phyloP scores from a whole-genome alignment of 2,888 invertebrate genomes.

The Harmothoe impar region DNA sequence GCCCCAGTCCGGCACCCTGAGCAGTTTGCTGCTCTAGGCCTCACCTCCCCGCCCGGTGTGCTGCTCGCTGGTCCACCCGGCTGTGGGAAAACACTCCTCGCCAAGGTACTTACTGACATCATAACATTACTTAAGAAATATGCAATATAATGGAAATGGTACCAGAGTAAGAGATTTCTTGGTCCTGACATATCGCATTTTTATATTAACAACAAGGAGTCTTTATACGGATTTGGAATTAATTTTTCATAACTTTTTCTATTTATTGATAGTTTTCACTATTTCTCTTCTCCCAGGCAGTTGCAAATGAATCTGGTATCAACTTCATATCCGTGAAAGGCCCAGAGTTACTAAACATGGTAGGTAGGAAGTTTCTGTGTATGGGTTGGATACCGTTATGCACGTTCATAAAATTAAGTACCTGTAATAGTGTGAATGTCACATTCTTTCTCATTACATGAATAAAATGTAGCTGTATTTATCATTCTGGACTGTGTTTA shows the following conservation, averaged over 20 bases:
- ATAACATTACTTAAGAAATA: too few species aligned
- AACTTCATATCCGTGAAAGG: conserved; percentile 99
- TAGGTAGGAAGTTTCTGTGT: conserved; percentile 81
- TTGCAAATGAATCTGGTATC: conserved; percentile 98
- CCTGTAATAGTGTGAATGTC: too few species aligned
- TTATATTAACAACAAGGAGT: too few species aligned
- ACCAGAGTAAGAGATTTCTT: too few species aligned
- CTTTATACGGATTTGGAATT: too few species aligned
- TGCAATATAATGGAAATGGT: neutral
- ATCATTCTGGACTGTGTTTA: too few species aligned
- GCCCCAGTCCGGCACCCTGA: conserved; percentile 95
- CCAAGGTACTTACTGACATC: too few species aligned
- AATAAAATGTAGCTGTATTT: too few species aligned
- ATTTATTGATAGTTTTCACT: neutral
- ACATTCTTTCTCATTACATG: too few species aligned
- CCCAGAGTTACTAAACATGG: conserved; percentile 98
- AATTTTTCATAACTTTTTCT: too few species aligned
- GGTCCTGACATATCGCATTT: neutral
- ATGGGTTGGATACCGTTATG: too few species aligned
- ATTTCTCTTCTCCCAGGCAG: conserved; percentile 86
- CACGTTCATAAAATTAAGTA: too few species aligned
- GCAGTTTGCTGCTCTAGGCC: conserved; percentile 90
- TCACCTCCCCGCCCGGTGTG: conserved; percentile 93
- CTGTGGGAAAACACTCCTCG: conserved; percentile 93
- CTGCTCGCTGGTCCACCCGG: conserved; percentile 98